A percentile compares a stretch with the other conserved stretches of the same genome.
Evolutionary conservation across 2,888 invertebrate species (phyloP).

Genomic region (Agrotis clavis): DNA sequence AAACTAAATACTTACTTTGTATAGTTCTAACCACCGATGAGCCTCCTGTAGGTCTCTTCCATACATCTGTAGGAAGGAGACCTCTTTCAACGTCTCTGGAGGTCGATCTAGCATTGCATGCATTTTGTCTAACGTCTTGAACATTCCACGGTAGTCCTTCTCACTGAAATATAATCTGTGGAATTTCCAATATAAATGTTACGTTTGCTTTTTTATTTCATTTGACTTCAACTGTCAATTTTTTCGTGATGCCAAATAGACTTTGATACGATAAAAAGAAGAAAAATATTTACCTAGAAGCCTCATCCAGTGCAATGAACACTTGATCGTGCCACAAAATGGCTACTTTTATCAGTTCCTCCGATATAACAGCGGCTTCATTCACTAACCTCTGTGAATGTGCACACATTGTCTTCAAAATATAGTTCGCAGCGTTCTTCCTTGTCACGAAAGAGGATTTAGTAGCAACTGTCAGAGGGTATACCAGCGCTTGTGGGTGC

Average conservation of each 20-base stretch:
- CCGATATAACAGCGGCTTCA: slow-evolving; percentile 98
- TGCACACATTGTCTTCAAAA: slow-evolving; percentile 98
- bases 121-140: slow-evolving; percentile 98
- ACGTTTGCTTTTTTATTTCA: too few relatives aligned
- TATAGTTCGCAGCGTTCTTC: slow-evolving; percentile 97
- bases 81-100: slow-evolving; percentile 99
- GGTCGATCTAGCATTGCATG: slow-evolving; percentile 98
- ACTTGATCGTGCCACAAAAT: slow-evolving; percentile 99
- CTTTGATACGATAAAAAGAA: too few relatives aligned
- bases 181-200: background rate
- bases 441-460: slow-evolving; percentile 97
- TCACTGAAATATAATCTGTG: slow-evolving; percentile 98
- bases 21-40: slow-evolving; percentile 98
- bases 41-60: slow-evolving; percentile 98
- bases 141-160: slow-evolving; percentile 98
- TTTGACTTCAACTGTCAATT: too few relatives aligned
- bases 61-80: slow-evolving; percentile 99
- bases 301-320: slow-evolving; percentile 96
- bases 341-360: slow-evolving; percentile 99
- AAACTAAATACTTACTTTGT: slow-evolving; percentile 88
- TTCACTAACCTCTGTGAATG: slow-evolving; percentile 97
- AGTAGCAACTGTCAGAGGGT: slow-evolving; percentile 99
- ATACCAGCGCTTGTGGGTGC: slow-evolving; percentile 99
- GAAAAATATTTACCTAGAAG: slow-evolving; percentile 91
- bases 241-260: too few relatives aligned